Conservation (phyloP, 2,888 invertebrate genomes). For the Drosophila neonasuta region DNA sequence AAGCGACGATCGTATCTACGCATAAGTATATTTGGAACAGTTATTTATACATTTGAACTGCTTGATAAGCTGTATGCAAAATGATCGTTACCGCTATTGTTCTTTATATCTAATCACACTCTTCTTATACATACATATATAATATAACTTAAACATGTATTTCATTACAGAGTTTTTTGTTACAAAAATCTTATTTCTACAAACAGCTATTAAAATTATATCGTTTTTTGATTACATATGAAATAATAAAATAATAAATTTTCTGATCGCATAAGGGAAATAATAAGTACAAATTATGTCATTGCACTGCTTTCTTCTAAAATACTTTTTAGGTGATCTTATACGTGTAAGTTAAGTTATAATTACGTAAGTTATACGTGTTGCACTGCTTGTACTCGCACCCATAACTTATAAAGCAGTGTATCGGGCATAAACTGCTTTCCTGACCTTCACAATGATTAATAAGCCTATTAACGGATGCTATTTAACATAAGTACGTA, state of each 20-base stretch:
- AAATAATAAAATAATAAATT: too few species aligned
- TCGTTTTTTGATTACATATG: too few species aligned
- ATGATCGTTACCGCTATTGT: too few species aligned
- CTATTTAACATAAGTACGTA: not conserved
- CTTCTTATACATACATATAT: too few species aligned
- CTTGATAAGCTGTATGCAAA: too few species aligned
- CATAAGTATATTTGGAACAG: not conserved
- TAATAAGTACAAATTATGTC: not conserved
- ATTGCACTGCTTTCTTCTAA: not conserved
- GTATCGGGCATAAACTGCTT: not conserved
- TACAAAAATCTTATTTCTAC: too few species aligned
- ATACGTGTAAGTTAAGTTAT: not conserved
- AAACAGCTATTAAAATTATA: too few species aligned
- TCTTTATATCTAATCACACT: too few species aligned
- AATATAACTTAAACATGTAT: too few species aligned
- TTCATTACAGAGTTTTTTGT: too few species aligned
- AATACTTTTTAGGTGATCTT: not conserved
- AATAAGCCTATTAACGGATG: not conserved
- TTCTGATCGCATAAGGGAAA: not conserved
- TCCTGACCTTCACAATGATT: conserved; percentile 13
- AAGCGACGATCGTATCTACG: not conserved
- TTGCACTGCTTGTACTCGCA: too few species aligned
- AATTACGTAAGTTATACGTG: not conserved
- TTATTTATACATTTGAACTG: too few species aligned
- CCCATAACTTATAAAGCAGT: not conserved